Percentiles rank a stretch among this genome's conserved stretches.
phyloP scores from a whole-genome alignment of 2,888 invertebrate genomes.

The Argyresthia goedartella region DNA sequence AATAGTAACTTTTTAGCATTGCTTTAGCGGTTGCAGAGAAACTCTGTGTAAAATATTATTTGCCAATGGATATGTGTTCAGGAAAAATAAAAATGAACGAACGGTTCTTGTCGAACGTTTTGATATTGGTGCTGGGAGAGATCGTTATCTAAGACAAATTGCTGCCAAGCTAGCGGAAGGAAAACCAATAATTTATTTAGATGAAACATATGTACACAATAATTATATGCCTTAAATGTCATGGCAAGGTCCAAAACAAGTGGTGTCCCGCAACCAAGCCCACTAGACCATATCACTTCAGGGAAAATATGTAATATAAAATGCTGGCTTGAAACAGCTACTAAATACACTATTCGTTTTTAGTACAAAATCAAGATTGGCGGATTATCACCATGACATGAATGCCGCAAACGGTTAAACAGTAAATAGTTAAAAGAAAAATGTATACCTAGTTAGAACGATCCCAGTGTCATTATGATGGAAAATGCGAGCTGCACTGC shows the following conservation, averaged over 20 bases:
- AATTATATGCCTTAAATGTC: background rate
- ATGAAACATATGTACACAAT: constrained; percentile 1
- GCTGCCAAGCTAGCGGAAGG: background rate
- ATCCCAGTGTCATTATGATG: background rate
- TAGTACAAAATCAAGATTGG: background rate
- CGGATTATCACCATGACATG: too few species aligned
- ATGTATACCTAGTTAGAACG: too few species aligned
- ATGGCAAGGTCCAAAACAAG: background rate
- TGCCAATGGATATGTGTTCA: too few species aligned
- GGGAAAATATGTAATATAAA: too few species aligned
- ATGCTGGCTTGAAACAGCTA: too few species aligned
- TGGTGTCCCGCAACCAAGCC: background rate
- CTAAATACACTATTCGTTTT: background rate
- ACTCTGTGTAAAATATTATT: background rate
- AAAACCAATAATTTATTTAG: background rate
- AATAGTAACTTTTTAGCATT: background rate
- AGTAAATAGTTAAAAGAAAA: too few species aligned
- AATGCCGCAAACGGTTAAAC: too few species aligned
- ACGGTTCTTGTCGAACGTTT: background rate
- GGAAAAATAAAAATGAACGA: background rate
- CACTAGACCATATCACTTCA: background rate
- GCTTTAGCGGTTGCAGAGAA: background rate
- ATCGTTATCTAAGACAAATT: background rate
- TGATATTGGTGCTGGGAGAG: background rate
- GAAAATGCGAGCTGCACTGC: background rate